Evolutionary conservation across 2,888 invertebrate genomes (phyloP), one percentile per base, ranked within the genome.

Genomic region (Gisinianus flammeolus): DNA sequence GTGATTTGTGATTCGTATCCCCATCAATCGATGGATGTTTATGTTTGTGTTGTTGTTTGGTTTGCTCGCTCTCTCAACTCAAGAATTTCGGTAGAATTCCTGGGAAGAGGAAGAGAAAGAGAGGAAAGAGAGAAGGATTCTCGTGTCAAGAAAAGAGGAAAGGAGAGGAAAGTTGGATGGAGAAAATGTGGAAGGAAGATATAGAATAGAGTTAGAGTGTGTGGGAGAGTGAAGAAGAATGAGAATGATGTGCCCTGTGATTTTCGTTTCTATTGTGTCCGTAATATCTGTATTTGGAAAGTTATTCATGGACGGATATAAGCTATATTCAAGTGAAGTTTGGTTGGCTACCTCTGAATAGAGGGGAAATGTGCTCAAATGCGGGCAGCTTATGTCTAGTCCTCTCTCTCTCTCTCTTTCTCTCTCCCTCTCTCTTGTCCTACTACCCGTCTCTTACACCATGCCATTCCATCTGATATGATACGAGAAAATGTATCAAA

Each of bases 201-300:
- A 44, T 44, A 19, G 44, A 44, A 44, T 2, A 44, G 19, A 35
- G 12, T 5, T 5, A 35, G 35, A 44, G n/a, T n/a, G n/a, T n/a
- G n/a, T n/a, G n/a, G 44, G 67, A 8, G 19, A 33, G 31, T 31
- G 5, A 31, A 19, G 31, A 31, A 67, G 67, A 28, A 31, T 22
- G 56, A 62, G 73, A 73, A 56, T 73, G 44, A 73, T 73, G 73
- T 62, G 73, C 33, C 62, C 62, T 44, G 35, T 62, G 62, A 73
- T 62, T 73, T 62, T 62, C 73, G 35, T 33, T 58, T 62, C 33
- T 73, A 30, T 58, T 72, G 56, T 72, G 58, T 73, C 68, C 19
- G 8, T 31, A 68, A 44, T 68, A 31, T 68, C 35, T 35, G 68
- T 68, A 35, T 35, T 35, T 30, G 19, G n/a, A 68, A 68, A 68